Conservation (phyloP, 1,140 invertebrate species). For the Pogonus chalceus region DNA sequence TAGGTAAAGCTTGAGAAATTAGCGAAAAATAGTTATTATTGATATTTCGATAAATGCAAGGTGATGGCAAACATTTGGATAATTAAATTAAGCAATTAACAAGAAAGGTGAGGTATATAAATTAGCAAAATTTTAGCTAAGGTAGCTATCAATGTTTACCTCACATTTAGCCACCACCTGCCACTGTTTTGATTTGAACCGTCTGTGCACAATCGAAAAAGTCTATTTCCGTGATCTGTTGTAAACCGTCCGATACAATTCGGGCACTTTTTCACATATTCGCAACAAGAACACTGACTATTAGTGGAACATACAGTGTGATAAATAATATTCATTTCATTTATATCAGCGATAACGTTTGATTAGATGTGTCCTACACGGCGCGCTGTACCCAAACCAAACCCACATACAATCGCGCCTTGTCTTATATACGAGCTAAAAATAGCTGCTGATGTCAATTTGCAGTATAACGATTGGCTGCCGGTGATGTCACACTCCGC, state of each 20-base stretch:
- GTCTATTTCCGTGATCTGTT: not conserved
- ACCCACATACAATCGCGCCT: constrained; percentile 4
- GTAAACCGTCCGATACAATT: not conserved
- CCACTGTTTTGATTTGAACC: constrained; percentile 1
- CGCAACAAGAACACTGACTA: constrained; percentile 4
- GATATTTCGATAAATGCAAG: too few relatives aligned
- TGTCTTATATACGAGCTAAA: constrained; percentile 3
- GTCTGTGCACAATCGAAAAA: not conserved
- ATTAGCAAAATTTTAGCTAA: too few relatives aligned
- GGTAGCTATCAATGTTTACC: not conserved
- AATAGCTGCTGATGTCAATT: not conserved
- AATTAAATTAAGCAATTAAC: too few relatives aligned
- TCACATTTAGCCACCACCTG: constrained; percentile 1
- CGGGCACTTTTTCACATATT: constrained; percentile 3
- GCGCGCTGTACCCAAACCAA: constrained; percentile 5
- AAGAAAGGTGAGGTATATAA: too few relatives aligned
- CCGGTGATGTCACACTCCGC: not conserved
- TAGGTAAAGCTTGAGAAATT: too few relatives aligned
- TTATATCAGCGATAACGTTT: constrained; percentile 6
- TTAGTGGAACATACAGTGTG: not conserved
- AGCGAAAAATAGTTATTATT: too few relatives aligned
- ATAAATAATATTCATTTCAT: constrained; percentile 7
- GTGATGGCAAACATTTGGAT: too few relatives aligned
- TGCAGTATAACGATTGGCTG: not conserved
- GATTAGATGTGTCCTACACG: constrained; percentile 1